Evolutionary conservation across 1,140 invertebrate genomes (phyloP).

Genomic region (Lycorma delicatula): DNA sequence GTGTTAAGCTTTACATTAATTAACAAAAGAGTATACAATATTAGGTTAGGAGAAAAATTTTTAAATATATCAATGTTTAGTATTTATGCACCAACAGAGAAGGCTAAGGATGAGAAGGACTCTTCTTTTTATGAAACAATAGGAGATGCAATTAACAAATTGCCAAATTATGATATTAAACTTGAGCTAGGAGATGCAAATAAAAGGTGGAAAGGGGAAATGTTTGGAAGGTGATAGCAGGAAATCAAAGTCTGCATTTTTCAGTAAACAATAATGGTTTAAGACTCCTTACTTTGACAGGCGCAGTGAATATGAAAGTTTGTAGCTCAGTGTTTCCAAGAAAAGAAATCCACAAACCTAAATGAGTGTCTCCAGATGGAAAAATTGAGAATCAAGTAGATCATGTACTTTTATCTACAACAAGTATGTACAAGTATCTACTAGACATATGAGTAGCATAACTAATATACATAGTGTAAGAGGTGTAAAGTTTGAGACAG

Average conservation of each 20-base stretch:
- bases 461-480: too few relatives aligned
- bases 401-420: conserved; percentile 20
- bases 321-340: conserved; percentile 22
- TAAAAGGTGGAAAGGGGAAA: conserved; percentile 17
- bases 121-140: conserved; percentile 17
- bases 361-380: conserved; percentile 21
- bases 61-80: conserved; percentile 14
- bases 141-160: conserved; percentile 9
- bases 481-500: conserved; percentile 20
- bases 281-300: conserved; percentile 22
- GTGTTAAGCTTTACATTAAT: conserved; percentile 13
- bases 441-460: conserved; percentile 1
- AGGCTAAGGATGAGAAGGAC: conserved; percentile 15
- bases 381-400: conserved; percentile 22
- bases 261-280: conserved; percentile 20
- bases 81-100: conserved; percentile 16
- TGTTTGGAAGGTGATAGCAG: conserved; percentile 19
- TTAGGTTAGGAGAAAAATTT: conserved; percentile 13
- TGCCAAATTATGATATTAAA: conserved; percentile 16
- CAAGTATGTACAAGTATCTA: too few relatives aligned
- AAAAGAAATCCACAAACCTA: conserved; percentile 23
- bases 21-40: conserved; percentile 15
- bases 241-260: conserved; percentile 32
- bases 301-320: conserved; percentile 20
- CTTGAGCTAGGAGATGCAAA: conserved; percentile 19